These are phyloP conservation scores for Volucella bombylans DNA, from an alignment of 2,888 invertebrate species.

Conservation along the genomic window DNA sequence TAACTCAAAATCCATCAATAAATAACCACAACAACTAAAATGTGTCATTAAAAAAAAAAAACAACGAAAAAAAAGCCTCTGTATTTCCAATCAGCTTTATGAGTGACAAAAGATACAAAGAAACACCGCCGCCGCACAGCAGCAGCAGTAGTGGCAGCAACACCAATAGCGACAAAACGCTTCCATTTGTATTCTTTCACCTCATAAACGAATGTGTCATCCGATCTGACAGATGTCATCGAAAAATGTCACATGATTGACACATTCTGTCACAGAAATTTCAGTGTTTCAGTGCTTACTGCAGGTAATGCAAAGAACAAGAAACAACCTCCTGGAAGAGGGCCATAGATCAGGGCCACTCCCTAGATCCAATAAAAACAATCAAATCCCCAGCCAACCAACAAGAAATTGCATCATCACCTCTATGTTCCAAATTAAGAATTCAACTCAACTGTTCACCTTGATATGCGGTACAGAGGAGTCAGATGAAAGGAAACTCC, in stretches of 20 bases:
- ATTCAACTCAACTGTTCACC: conserved; percentile 50
- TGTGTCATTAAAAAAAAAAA: conserved; percentile 38
- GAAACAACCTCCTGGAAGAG: conserved; percentile 21
- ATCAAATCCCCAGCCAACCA: conserved; percentile 9
- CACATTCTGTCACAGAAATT: conserved; percentile 62
- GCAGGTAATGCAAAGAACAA: conserved; percentile 11
- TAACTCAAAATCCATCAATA: conserved; percentile 23
- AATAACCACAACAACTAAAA: conserved; percentile 32
- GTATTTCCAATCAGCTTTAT: conserved; percentile 44
- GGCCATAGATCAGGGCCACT: conserved; percentile 32
- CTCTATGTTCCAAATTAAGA: conserved; percentile 50
- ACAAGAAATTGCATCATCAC: conserved; percentile 52
- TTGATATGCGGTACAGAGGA: conserved; percentile 28
- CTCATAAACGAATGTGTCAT: conserved; percentile 57
- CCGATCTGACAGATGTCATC: conserved; percentile 50
- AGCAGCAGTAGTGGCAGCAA: neutral
- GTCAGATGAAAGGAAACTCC: neutral
- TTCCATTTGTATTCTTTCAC: conserved; percentile 56
- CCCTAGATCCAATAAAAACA: neutral
- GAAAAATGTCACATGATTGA: conserved; percentile 53
- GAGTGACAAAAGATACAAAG: conserved; percentile 36
- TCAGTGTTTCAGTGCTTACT: neutral
- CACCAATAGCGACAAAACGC: conserved; percentile 14
- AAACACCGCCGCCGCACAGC: neutral
- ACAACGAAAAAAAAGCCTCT: conserved; percentile 24